Percentiles rank a stretch among this genome's conserved stretches.
phyloP scores from a whole-genome alignment of 2,888 invertebrate genomes.

The Callyntrura sp. region DNA sequence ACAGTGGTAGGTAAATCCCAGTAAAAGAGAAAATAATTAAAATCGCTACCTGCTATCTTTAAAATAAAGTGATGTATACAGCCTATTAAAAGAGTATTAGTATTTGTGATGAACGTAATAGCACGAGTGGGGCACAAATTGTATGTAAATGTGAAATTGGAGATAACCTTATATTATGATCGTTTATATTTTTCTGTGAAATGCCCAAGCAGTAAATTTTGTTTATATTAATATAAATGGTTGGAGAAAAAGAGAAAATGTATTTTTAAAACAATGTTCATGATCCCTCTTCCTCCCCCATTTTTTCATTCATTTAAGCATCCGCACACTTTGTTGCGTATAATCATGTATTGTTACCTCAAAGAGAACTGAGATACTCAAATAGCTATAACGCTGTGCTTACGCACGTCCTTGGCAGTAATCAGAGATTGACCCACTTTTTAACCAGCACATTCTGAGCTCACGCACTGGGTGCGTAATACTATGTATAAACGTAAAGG shows the following conservation, averaged over 20 bases:
- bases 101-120: background rate
- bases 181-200: too few species aligned
- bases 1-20: too few species aligned
- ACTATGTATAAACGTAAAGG: background rate
- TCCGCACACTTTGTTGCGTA: background rate
- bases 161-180: too few species aligned
- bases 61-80: too few species aligned
- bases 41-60: too few species aligned
- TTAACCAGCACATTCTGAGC: conserved; percentile 29
- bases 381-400: conserved; percentile 37
- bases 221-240: too few species aligned
- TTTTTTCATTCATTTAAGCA: conserved; percentile 2
- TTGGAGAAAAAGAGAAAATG: background rate
- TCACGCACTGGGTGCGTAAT: conserved; percentile 56
- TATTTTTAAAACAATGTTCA: background rate
- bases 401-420: conserved; percentile 83
- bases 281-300: background rate
- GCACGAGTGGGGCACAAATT: background rate
- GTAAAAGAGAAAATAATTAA: too few species aligned
- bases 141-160: too few species aligned
- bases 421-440: conserved; percentile 84
- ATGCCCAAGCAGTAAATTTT: too few species aligned
- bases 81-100: background rate
- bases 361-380: background rate
- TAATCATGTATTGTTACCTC: background rate